Conservation (phyloP, 2,113 vertebrate species). For the Campylomormyrus tamandua region DNA sequence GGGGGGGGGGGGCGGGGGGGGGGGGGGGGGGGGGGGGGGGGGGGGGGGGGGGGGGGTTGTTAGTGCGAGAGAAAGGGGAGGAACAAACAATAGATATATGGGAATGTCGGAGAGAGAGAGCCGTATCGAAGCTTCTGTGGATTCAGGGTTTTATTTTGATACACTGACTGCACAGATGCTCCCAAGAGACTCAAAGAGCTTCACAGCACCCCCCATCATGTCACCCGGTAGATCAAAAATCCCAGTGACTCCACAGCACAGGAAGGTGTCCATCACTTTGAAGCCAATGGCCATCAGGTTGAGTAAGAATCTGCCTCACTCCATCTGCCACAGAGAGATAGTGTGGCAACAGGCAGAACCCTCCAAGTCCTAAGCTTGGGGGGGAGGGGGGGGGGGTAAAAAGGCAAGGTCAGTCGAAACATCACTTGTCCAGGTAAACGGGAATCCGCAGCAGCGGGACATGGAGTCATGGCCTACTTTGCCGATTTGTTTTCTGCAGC, state of each 20-base stretch:
- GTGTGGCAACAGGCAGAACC: neutral
- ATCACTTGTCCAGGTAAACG: neutral
- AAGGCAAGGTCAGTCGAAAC: neutral
- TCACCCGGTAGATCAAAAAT: neutral
- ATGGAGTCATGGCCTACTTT: neutral
- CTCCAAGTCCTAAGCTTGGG: neutral
- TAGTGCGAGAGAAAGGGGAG: neutral
- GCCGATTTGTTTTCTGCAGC: neutral
- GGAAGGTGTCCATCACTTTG: neutral
- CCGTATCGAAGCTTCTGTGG: neutral
- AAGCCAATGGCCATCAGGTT: neutral
- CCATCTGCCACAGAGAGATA: neutral
- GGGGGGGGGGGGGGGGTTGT: neutral
- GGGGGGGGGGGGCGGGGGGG: too few relatives aligned
- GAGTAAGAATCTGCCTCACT: neutral
- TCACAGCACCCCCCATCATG: neutral
- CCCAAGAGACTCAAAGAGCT: neutral
- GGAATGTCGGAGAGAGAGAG: neutral
- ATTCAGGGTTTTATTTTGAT: neutral
- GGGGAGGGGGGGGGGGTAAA: neutral
- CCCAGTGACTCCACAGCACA: neutral
- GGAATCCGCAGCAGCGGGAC: neutral
- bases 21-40: too few relatives aligned
- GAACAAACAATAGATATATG: neutral
- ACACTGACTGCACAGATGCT: neutral